Percentiles rank a stretch among this genome's conserved stretches.
phyloP scores from a whole-genome alignment of 2,113 vertebrate species.

The Phycodurus eques region DNA sequence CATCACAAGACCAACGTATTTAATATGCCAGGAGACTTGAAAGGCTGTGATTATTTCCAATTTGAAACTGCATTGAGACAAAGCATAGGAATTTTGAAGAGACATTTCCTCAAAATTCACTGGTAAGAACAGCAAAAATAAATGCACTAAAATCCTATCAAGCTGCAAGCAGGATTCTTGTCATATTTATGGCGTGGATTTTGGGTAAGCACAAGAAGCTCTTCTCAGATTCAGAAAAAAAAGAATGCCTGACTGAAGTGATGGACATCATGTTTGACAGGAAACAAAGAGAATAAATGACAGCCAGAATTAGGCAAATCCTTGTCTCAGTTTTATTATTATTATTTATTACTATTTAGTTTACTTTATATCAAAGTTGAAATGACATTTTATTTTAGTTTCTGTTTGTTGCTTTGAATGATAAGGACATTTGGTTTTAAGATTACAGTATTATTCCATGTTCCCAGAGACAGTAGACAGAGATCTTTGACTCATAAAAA shows the following conservation, averaged over 20 bases:
- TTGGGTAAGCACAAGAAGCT: neutral
- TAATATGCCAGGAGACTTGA: neutral
- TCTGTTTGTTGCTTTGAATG: neutral
- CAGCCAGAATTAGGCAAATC: neutral
- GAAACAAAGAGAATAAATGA: neutral
- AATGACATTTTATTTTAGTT: no score
- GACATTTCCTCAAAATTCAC: neutral
- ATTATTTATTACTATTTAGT: neutral
- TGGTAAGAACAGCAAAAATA: neutral
- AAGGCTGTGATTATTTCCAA: no score
- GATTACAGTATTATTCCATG: neutral
- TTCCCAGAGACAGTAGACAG: no score
- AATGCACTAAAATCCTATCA: neutral
- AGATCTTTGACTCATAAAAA: neutral
- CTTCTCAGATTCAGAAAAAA: neutral
- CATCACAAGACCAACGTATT: neutral
- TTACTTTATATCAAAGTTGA: neutral
- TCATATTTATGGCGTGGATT: neutral
- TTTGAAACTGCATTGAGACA: neutral
- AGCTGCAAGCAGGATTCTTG: neutral
- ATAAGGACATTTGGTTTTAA: no score
- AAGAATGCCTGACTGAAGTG: neutral
- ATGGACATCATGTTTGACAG: neutral
- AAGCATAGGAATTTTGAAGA: neutral
- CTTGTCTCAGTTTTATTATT: no score